A percentile compares a stretch with the other conserved stretches of the same genome.
These are phyloP conservation scores for Hypocryptadius cinnamomeus DNA, from an alignment of 2,113 vertebrate species.

Conservation along the genomic window DNA sequence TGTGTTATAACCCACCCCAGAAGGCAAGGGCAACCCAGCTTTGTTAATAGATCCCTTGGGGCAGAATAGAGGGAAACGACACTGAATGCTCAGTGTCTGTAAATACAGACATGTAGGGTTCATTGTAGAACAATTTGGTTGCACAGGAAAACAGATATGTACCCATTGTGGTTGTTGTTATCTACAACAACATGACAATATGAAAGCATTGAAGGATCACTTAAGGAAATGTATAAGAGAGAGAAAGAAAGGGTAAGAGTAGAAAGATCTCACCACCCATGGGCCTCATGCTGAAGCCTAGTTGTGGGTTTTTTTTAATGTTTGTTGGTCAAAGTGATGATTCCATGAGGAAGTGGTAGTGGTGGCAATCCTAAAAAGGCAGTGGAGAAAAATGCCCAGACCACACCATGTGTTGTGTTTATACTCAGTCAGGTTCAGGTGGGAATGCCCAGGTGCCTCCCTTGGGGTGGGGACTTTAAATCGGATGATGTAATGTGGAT, in stretches of 20 bases:
- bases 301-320: background rate
- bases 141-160: background rate
- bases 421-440: background rate
- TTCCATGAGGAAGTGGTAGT: no score
- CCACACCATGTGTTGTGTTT: rapidly evolving
- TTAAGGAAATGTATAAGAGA: background rate
- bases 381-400: background rate
- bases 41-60: background rate
- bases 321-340: background rate
- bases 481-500: background rate
- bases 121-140: background rate
- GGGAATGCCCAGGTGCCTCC: background rate
- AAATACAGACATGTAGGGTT: background rate
- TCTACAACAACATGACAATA: background rate
- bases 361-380: background rate
- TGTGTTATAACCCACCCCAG: background rate
- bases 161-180: background rate
- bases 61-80: background rate
- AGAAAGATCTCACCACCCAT: background rate
- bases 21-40: background rate
- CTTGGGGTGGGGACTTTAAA: rapidly evolving
- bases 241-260: background rate
- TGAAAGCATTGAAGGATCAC: background rate
- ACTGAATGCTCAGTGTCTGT: background rate
- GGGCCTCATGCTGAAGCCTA: background rate